phyloP scores from a whole-genome alignment of 1,140 invertebrate species.

The Eueides isabella region DNA sequence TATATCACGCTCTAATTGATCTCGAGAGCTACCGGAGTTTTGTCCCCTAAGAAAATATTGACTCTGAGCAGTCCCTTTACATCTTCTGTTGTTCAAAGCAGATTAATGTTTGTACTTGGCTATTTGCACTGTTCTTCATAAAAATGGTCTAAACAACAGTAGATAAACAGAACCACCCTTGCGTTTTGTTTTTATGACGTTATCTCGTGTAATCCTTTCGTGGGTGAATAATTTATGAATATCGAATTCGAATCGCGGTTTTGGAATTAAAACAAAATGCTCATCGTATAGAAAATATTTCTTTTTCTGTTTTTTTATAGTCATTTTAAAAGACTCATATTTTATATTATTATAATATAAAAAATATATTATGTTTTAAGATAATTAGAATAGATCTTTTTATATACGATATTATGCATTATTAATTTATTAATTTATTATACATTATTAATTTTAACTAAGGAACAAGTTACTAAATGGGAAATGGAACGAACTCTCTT shows the following conservation, averaged over 20 bases:
- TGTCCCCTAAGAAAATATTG: constrained; percentile 80
- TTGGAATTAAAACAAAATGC: constrained; percentile 19
- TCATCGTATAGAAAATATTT: not conserved
- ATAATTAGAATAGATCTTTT: too few relatives aligned
- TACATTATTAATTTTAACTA: too few relatives aligned
- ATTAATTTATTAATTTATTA: too few relatives aligned
- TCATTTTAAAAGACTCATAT: not conserved
- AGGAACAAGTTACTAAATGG: too few relatives aligned
- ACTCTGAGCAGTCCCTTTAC: constrained; percentile 69
- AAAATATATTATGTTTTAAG: too few relatives aligned
- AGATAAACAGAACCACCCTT: constrained; percentile 63
- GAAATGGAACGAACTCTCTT: too few relatives aligned
- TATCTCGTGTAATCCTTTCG: constrained; percentile 70
- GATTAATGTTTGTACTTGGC: constrained; percentile 78
- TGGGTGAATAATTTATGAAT: constrained; percentile 50
- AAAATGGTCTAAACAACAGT: constrained; percentile 74
- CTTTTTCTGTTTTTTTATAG: not conserved
- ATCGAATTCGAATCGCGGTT: constrained; percentile 40
- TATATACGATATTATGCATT: too few relatives aligned
- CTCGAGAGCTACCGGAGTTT: constrained; percentile 58
- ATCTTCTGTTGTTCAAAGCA: constrained; percentile 79
- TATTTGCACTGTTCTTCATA: constrained; percentile 79
- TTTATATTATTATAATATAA: too few relatives aligned
- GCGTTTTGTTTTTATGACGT: constrained; percentile 60
- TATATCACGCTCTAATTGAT: constrained; percentile 76